Evolutionary conservation across 2,888 invertebrate genomes (phyloP).

Genomic region (Taenaris catops): DNA sequence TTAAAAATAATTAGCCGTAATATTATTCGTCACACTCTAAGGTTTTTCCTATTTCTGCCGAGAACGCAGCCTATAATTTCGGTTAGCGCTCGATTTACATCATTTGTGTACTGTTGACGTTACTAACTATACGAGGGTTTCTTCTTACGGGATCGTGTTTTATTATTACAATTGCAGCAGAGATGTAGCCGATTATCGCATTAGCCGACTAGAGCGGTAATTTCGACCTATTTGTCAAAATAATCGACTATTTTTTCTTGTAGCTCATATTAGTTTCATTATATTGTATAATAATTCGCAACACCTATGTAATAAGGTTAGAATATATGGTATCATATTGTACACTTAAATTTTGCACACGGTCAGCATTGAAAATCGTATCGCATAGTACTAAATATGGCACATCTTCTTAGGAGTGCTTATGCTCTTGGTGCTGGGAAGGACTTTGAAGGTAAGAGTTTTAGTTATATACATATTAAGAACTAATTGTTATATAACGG

Average conservation of each 20-base stretch:
- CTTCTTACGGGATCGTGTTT: conserved; percentile 41
- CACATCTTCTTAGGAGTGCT: conserved; percentile 62
- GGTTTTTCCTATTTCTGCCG: conserved; percentile 40
- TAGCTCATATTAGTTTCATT: conserved; percentile 26
- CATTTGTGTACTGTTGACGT: conserved; percentile 57
- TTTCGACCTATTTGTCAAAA: conserved; percentile 27
- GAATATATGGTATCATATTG: conserved; percentile 36
- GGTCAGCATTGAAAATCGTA: conserved; percentile 56
- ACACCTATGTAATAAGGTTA: conserved; percentile 40
- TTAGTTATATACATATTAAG: background rate
- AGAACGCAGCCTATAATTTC: conserved; percentile 63
- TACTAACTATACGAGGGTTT: conserved; percentile 54
- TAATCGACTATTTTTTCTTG: conserved; percentile 24
- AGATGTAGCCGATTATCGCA: conserved; percentile 67
- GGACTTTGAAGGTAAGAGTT: conserved; percentile 50
- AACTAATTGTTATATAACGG: no score
- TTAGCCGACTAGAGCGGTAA: conserved; percentile 69
- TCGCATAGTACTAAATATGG: conserved; percentile 47
- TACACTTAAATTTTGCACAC: conserved; percentile 56
- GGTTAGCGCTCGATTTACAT: conserved; percentile 58
- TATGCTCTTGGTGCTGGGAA: conserved; percentile 58
- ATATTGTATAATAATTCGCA: conserved; percentile 23
- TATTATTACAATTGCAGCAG: conserved; percentile 39
- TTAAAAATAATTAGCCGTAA: no score
- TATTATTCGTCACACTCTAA: no score